Evolutionary conservation across 2,797 vertebrate genomes (phyloP), one percentile per base, ranked within the genome.

Genomic region (Cryptoprocta ferox): DNA sequence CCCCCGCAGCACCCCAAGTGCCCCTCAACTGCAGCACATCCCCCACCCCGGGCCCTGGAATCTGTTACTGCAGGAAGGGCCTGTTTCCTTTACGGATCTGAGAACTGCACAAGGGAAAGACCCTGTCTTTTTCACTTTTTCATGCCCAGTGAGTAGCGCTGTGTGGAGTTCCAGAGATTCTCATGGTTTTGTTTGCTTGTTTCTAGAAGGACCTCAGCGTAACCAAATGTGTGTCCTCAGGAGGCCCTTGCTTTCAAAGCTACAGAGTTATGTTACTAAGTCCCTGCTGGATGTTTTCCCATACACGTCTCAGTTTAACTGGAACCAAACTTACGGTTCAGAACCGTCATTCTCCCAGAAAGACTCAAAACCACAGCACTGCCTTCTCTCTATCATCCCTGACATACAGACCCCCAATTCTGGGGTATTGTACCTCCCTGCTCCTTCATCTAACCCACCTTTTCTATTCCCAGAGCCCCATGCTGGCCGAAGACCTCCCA

Each of bases 11-110:
- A 13, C 16, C 48, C 45, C 0, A 0, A 28, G 28, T 4, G 19
- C 42, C n/a, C 26, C 13, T 61, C 21, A 9, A 0, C 3, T 0
- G 26, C 32, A 32, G 26, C 56, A 63, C 35, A 1, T 19, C 14
- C 73, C 16, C 26, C 30, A 9, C 15, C 37, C 3, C 0, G 0
- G 2, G 32, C 21, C 2, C 48, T 14, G 6, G 15, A 65, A 5
- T 83, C 65, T 66, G 30, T 66, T 24, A 48, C 7, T 28, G 32
- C 6, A 42, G 70, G 39, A 39, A 11, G 5, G 12, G 1, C 3
- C 50, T 4, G 4, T 21, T 24, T 39, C 66, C 39, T 88, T 63
- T 45, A 3, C 10, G 26, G 37, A 32, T 5, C 9, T 2, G 81
- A 91, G n/a, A 28, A 26, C 35, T 6, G 9, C 15, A 8, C 30